These are phyloP conservation scores for Mormyrus iriodes DNA, from an alignment of 2,113 vertebrate genomes.

Conservation along the genomic window DNA sequence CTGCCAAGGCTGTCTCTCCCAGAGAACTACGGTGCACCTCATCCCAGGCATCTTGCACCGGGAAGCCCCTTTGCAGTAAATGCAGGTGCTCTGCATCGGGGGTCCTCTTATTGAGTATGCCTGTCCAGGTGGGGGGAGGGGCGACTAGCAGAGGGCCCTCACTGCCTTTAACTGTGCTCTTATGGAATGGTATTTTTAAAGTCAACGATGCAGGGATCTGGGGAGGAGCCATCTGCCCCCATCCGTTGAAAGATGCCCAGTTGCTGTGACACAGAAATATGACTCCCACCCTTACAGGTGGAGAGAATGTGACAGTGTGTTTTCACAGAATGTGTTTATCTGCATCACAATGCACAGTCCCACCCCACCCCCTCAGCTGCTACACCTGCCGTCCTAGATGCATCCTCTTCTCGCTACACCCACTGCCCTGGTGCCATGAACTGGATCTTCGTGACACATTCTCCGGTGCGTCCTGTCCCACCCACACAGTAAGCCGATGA, in stretches of 20 bases:
- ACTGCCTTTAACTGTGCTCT: neutral
- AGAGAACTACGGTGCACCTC: neutral
- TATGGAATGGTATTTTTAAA: neutral
- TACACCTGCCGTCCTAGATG: neutral
- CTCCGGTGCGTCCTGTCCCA: neutral
- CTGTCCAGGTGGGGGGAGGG: neutral
- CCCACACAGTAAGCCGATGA: neutral
- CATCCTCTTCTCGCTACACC: neutral
- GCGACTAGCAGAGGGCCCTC: neutral
- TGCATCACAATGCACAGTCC: neutral
- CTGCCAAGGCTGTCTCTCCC: neutral
- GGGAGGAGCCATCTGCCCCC: neutral
- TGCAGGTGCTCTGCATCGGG: neutral
- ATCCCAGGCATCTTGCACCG: neutral
- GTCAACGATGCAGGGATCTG: neutral
- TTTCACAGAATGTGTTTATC: neutral
- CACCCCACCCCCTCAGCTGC: neutral
- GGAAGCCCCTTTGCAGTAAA: neutral
- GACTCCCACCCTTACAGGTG: neutral
- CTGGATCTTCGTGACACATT: neutral
- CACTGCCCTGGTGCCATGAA: neutral
- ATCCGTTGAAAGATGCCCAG: neutral
- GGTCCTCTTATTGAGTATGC: neutral
- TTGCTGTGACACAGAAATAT: neutral
- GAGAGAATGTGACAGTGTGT: neutral